Percentiles rank a stretch among this genome's conserved stretches.
phyloP scores from a whole-genome alignment of 2,888 invertebrate genomes.

The Frankliniella intonsa region DNA sequence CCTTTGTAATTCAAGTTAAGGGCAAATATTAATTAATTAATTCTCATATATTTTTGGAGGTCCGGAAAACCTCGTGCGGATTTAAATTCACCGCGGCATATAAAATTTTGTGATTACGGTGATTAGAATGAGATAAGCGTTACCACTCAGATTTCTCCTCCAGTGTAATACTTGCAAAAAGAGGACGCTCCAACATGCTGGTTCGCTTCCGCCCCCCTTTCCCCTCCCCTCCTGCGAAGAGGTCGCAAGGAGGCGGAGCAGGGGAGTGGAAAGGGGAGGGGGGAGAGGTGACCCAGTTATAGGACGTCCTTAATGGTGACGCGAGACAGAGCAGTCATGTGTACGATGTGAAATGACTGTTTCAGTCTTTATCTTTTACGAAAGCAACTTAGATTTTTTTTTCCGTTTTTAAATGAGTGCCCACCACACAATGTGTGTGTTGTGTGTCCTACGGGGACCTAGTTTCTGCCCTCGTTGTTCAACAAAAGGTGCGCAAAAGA shows the following conservation, averaged over 20 bases:
- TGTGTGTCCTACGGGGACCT: background rate
- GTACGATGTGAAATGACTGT: too few relatives aligned
- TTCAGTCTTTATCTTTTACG: too few relatives aligned
- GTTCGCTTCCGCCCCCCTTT: background rate
- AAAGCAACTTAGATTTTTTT: background rate
- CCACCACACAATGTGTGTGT: too few relatives aligned
- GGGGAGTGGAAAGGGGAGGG: background rate
- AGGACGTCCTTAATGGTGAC: too few relatives aligned
- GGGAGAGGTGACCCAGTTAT: background rate
- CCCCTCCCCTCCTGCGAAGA: background rate
- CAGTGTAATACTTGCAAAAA: constrained; percentile 19
- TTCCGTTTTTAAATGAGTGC: background rate
- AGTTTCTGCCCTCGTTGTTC: background rate
- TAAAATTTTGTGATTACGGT: too few relatives aligned
- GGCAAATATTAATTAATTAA: too few relatives aligned
- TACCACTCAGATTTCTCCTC: constrained; percentile 11
- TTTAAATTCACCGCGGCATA: too few relatives aligned
- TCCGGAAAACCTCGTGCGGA: too few relatives aligned
- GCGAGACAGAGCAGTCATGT: too few relatives aligned
- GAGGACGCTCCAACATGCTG: background rate
- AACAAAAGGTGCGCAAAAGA: constrained; percentile 7
- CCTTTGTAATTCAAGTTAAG: too few relatives aligned
- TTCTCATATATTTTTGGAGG: too few relatives aligned
- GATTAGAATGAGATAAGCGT: constrained; percentile 5
- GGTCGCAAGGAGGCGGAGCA: background rate